These are phyloP conservation scores for Cephus rjabovi DNA, from an alignment of 2,888 invertebrate genomes.

Conservation along the genomic window DNA sequence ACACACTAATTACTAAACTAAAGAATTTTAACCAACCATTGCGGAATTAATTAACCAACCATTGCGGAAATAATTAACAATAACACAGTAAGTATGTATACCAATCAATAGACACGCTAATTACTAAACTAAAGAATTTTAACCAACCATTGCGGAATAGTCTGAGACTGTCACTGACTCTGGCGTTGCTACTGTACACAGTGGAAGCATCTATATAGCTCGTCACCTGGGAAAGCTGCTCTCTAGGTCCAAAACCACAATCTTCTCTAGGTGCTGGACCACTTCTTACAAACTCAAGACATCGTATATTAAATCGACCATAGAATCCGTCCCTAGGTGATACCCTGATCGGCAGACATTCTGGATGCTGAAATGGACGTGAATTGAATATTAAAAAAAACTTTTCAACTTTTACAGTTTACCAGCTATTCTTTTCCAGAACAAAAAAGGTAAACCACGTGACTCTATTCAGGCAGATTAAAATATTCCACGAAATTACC, in stretches of 20 bases:
- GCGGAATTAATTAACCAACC: slow-evolving; percentile 67
- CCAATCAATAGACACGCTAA: too few relatives aligned
- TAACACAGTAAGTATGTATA: background rate
- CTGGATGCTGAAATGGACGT: slow-evolving; percentile 76
- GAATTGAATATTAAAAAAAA: too few relatives aligned
- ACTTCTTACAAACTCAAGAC: slow-evolving; percentile 86
- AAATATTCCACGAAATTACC: slow-evolving; percentile 65
- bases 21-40: slow-evolving; percentile 69
- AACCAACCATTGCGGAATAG: slow-evolving; percentile 77
- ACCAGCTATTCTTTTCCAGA: background rate
- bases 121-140: slow-evolving; percentile 32
- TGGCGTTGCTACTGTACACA: slow-evolving; percentile 82
- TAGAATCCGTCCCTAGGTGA: slow-evolving; percentile 80
- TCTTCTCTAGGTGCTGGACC: slow-evolving; percentile 84
- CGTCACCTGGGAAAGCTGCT: slow-evolving; percentile 87
- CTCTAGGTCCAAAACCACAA: slow-evolving; percentile 85
- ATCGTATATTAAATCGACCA: slow-evolving; percentile 77
- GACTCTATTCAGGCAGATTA: background rate
- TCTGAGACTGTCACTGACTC: slow-evolving; percentile 78
- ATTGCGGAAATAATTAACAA: slow-evolving; percentile 5
- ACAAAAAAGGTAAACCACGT: background rate
- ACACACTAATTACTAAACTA: slow-evolving; percentile 32
- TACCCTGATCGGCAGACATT: slow-evolving; percentile 85
- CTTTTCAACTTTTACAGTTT: background rate
- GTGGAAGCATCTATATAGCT: slow-evolving; percentile 86